Evolutionary conservation across 2,113 vertebrate species (phyloP).

Genomic region (Cygnus buccinator): DNA sequence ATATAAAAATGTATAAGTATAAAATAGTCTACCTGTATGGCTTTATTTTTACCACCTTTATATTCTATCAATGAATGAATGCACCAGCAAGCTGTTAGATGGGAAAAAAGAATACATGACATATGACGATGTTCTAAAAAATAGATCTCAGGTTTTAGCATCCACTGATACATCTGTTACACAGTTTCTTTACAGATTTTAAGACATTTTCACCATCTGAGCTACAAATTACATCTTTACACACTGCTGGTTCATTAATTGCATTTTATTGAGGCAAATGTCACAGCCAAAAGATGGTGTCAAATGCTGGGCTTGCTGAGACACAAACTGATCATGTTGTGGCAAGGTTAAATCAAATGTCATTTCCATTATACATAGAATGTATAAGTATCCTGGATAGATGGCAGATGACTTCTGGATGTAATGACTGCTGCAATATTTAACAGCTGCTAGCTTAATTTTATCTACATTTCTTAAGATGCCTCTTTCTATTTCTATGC

Average conservation of each 20-base stretch:
- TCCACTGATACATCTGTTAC: not conserved
- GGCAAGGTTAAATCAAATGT: conserved; percentile 5
- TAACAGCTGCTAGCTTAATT: conserved; percentile 33
- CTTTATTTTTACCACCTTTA: not conserved
- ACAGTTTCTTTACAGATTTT: not conserved
- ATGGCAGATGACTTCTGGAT: conserved; percentile 9
- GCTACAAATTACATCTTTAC: conserved; percentile 3
- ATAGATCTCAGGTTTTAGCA: not conserved
- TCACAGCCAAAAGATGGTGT: not conserved
- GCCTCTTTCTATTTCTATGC: not conserved
- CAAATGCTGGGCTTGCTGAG: not conserved
- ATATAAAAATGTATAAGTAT: not conserved
- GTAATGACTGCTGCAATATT: conserved; percentile 29
- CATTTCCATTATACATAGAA: conserved; percentile 26
- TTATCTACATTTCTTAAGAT: not conserved
- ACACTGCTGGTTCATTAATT: conserved; percentile 43
- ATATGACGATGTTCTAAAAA: not conserved
- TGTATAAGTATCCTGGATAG: not conserved
- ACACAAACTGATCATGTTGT: not conserved
- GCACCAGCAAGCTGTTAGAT: not conserved
- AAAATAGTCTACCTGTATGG: not conserved
- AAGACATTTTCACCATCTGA: conserved; percentile 19
- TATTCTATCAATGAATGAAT: not conserved
- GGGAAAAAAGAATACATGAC: not conserved
- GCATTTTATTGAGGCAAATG: not conserved